Evolutionary conservation across 2,888 invertebrate genomes (phyloP).

Genomic region (Drosophila neonasuta): DNA sequence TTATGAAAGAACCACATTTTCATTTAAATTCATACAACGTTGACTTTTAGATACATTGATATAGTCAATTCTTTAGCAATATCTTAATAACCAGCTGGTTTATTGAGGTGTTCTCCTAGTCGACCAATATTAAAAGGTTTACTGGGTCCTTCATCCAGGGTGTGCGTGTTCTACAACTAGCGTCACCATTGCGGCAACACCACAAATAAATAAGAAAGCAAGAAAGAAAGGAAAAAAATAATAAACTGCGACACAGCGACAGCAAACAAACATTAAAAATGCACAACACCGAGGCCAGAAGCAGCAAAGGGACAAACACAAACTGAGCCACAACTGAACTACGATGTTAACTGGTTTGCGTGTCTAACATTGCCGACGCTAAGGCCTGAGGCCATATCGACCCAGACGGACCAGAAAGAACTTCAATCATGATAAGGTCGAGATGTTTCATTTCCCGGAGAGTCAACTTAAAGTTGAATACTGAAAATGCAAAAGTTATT

Average conservation of each 20-base stretch:
- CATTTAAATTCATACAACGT: too few relatives aligned
- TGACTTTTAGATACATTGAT: too few relatives aligned
- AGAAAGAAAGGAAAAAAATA: constrained; percentile 26
- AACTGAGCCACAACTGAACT: constrained; percentile 7
- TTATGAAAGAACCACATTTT: too few relatives aligned
- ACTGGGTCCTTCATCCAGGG: constrained; percentile 52
- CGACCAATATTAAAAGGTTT: not conserved
- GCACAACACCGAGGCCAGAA: constrained; percentile 51
- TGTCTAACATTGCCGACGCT: constrained; percentile 48
- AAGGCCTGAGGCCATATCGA: constrained; percentile 59
- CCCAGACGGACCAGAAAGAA: constrained; percentile 45
- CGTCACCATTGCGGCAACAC: constrained; percentile 57
- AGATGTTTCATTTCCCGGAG: constrained; percentile 23
- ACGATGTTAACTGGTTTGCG: constrained; percentile 43
- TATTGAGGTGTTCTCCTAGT: constrained; percentile 14
- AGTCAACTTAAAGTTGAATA: constrained; percentile 23
- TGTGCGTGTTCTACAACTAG: constrained; percentile 62
- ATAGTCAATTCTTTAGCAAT: too few relatives aligned
- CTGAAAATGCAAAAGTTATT: constrained; percentile 34
- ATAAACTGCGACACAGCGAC: constrained; percentile 68
- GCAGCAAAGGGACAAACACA: constrained; percentile 31
- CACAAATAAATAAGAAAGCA: constrained; percentile 17
- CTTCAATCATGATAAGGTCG: constrained; percentile 48
- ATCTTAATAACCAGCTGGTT: not conserved
- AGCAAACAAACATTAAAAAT: constrained; percentile 70